Base-by-base conservation (phyloP, 2,113 vertebrate species). In the Chinchilla lanigera region DNA sequence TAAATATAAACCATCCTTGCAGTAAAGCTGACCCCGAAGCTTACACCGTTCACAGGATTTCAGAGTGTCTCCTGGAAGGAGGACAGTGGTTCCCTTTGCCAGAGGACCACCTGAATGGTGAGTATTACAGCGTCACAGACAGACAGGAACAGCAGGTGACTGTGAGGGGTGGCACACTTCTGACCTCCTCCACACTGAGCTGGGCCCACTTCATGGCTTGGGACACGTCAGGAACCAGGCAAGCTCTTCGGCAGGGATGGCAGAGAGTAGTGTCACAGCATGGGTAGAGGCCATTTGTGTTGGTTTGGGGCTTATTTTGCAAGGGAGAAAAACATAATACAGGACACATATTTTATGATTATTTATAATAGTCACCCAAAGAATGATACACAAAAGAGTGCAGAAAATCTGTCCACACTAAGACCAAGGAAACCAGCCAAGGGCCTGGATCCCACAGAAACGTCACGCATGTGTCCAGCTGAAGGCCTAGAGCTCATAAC, bases 1-100 rank as follows among this genome's bases (percentile, higher is more conserved):
- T 95, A 85, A 92, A 95, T 35, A 67, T 11, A 47, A 95, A 90
- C 67, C 44, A 94, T 84, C 19, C 33, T 63, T 82, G 75, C 50
- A 90, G 61, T 83, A 60, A 93, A 95, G 73, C 28, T 24, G 47
- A 96, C 30, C 13, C 30, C 28, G 13, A 7, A 83, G 80, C 38
- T 83, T 97, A 71, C 56, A 73, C 33, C 58, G 78, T 33, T 67
- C 16, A 61, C 47, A 50, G 50, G 60, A 71, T 44, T 82, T 81
- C 33, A 82, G 88, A 92, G 81, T 44, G 4, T 52, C 81, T 80
- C 69, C n/a, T 61, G 16, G n/a, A 38, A 41, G n/a, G n/a, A 38
- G 16, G n/a, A 71, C 69, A 71, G 69, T 22, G n/a, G 69, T 10
- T 71, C 5, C 69, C 35, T 71, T 9, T 41, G n/a, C 69, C 69